Evolutionary conservation across 2,797 vertebrate species (phyloP).

Genomic region (Columba guinea): DNA sequence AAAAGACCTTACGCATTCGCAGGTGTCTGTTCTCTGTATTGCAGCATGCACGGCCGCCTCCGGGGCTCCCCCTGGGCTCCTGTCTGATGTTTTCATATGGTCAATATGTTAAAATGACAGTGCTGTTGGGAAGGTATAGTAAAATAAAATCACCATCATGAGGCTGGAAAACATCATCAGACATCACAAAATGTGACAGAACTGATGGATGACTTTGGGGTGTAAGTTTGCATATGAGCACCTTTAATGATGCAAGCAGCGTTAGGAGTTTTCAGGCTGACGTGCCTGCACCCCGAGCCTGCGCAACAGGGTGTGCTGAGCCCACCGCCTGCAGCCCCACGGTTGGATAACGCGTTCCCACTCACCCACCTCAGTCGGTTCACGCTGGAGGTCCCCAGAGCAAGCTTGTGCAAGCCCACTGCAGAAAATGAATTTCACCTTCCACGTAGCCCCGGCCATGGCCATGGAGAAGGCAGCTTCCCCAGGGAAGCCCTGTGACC

Average conservation of each 20-base stretch:
- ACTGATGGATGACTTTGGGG: not conserved
- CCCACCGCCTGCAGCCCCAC: rapidly evolving
- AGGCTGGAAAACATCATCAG: not conserved
- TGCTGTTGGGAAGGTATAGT: not conserved
- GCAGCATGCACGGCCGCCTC: not conserved
- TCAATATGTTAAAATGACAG: not conserved
- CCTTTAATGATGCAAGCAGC: not conserved
- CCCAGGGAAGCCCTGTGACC: not conserved
- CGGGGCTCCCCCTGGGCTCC: not conserved
- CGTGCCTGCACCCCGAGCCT: not conserved
- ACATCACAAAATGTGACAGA: not conserved
- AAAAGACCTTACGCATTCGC: not conserved
- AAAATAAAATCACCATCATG: not conserved
- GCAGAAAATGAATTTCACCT: not conserved
- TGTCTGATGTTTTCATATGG: not conserved
- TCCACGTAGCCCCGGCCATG: rapidly evolving
- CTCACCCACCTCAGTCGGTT: not conserved
- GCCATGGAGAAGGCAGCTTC: rapidly evolving
- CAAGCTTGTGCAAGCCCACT: not conserved
- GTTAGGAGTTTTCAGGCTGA: not conserved
- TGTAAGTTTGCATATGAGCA: not conserved
- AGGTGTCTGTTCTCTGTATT: not conserved
- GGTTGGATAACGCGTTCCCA: rapidly evolving
- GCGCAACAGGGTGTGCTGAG: not conserved
- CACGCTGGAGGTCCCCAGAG: not conserved